Percentiles rank a stretch among this genome's conserved stretches.
phyloP scores from a whole-genome alignment of 2,113 vertebrate genomes.

The Zapus hudsonius region DNA sequence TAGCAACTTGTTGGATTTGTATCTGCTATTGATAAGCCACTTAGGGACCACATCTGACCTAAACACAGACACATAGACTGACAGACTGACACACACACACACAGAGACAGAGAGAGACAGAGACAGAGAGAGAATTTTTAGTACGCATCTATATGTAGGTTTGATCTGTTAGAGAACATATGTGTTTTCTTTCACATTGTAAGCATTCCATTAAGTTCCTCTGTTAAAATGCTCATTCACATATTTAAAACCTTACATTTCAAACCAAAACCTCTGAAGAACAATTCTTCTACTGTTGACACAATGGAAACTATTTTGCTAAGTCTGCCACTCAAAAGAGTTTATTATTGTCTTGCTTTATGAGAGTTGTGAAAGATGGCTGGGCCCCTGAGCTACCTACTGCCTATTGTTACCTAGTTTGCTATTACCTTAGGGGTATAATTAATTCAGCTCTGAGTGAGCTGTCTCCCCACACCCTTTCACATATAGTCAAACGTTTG shows the following conservation, averaged over 20 bases:
- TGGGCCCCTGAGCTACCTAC: constrained; percentile 1
- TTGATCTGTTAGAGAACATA: no score
- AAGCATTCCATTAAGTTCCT: constrained; percentile 21
- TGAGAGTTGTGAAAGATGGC: constrained; percentile 1
- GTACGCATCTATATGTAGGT: no score
- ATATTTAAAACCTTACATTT: constrained; percentile 30
- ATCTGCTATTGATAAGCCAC: no score
- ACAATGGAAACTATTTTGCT: background rate
- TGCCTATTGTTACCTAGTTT: background rate
- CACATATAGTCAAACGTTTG: background rate
- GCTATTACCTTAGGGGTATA: constrained; percentile 18
- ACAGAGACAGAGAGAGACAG: no score
- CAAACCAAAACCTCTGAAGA: background rate
- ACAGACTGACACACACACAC: no score
- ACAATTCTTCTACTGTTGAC: constrained; percentile 6
- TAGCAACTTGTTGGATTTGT: no score
- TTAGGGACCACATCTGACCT: no score
- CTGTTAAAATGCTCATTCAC: constrained; percentile 14
- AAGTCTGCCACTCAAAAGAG: background rate
- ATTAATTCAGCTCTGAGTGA: constrained; percentile 1
- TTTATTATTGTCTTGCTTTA: constrained; percentile 19
- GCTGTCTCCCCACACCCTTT: background rate
- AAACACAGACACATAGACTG: no score
- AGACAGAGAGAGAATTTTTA: no score
- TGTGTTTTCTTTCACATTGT: background rate